A percentile compares a stretch with the other conserved stretches of the same genome.
Conservation (phyloP, 2,113 vertebrate species). For the Apeltes quadracus region DNA sequence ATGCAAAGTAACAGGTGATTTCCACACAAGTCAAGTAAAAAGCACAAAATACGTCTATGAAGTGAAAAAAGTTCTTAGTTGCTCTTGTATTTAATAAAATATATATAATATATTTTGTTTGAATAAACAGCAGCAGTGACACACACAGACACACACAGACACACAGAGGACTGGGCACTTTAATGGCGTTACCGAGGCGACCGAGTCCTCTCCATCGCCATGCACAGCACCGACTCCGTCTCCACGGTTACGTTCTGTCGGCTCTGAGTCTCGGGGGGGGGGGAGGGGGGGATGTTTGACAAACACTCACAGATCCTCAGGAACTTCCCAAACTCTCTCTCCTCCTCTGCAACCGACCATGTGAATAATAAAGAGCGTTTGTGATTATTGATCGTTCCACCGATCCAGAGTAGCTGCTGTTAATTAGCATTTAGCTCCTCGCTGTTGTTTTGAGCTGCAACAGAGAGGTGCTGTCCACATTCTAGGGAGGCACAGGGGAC, state of each 20-base stretch:
- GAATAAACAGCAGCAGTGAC: no score
- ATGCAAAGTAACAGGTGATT: background rate
- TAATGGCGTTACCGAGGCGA: slow-evolving; percentile 59
- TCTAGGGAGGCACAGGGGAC: slow-evolving; percentile 11
- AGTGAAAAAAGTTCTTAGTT: no score
- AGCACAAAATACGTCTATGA: background rate
- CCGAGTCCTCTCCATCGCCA: slow-evolving; percentile 47
- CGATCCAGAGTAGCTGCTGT: background rate
- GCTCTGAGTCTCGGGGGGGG: slow-evolving; percentile 9
- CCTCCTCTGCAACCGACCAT: no score
- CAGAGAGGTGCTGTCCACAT: slow-evolving; percentile 3
- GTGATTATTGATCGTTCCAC: background rate
- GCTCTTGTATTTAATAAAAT: no score
- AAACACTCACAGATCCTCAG: background rate
- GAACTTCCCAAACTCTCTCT: background rate
- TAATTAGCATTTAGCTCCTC: background rate
- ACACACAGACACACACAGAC: no score
- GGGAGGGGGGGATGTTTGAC: slow-evolving; percentile 16
- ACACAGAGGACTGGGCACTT: slow-evolving; percentile 40
- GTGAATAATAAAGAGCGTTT: background rate
- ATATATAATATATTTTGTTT: no score
- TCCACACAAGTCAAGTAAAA: background rate
- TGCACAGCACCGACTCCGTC: slow-evolving; percentile 49
- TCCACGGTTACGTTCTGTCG: slow-evolving; percentile 55
- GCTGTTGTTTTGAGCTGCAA: no score